Evolutionary conservation across 2,888 invertebrate genomes (phyloP), one percentile per base, ranked within the genome.

Genomic region (Carterocephalus palaemon): DNA sequence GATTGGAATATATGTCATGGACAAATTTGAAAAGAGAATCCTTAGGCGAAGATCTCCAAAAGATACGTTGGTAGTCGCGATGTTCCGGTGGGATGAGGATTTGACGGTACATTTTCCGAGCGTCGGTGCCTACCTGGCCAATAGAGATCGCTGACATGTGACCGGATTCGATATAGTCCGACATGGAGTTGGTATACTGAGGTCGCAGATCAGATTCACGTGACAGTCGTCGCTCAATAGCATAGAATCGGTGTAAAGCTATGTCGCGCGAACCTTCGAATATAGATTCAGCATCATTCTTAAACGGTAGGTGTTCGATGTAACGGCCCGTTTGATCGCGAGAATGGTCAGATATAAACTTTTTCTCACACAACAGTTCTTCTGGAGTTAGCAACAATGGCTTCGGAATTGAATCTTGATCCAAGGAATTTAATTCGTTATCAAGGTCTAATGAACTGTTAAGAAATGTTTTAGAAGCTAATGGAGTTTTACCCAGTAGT

Each of bases 401-500:
- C 9, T 8, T 23, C 8, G 23, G 23, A 23, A 23, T 23, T 2
- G 8, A 23, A 23, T 23, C 23, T 2, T 8, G 8, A 8, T 23
- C 23, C 23, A 23, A 4, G 8, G 23, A 23, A 8, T 23, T 23
- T 4, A 23, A 23, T 2, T 23, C 23, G 8, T 8, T 23, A 4
- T 23, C 23, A 9, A 2, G 2, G 9, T n/a, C 9, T 23, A 9
- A 6, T 23, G 5, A n/a, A 23, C 2, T 8, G 8, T n/a, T 23
- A 2, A 8, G 23, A n/a, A 23, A 8, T 23, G 8, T 2, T 2
- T 23, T 23, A 8, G 23, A 23, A 6, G 22, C 22, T 5, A 34
- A 22, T 2, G 13, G 22, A 2, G 33, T 34, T 22, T 22, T 34
- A 2, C 33, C 33, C 13, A 34, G 22, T 28, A 28, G 42, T 34